These are phyloP conservation scores for Eupithecia abbreviata DNA, from an alignment of 2,888 invertebrate genomes.

Conservation along the genomic window DNA sequence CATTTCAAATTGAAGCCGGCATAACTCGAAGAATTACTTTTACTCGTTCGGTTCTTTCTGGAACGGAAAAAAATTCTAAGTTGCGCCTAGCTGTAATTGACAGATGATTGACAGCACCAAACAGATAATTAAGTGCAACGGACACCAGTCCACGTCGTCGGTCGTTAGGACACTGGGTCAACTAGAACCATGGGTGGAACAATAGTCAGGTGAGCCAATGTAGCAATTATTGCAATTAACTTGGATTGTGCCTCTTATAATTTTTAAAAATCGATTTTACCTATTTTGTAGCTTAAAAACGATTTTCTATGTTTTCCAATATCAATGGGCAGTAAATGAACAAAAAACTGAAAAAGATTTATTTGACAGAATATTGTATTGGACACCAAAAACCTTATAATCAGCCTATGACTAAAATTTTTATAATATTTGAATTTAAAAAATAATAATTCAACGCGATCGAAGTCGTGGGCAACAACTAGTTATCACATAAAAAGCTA, in stretches of 20 bases:
- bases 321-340: background rate
- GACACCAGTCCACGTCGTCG: conserved; percentile 14
- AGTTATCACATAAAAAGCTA: background rate
- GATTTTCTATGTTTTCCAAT: background rate
- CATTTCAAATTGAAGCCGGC: background rate
- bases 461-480: background rate
- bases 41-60: background rate
- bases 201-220: background rate
- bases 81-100: background rate
- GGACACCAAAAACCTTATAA: background rate
- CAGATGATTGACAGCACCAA: background rate
- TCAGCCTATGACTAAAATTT: background rate
- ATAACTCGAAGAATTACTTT: background rate
- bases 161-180: conserved; percentile 17
- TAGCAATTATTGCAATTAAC: conserved; percentile 4
- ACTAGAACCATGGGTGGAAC: background rate
- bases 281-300: background rate
- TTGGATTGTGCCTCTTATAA: background rate
- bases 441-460: background rate
- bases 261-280: background rate
- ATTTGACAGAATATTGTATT: background rate
- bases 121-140: conserved; percentile 11
- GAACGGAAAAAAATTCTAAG: background rate
- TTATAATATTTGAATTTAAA: background rate
- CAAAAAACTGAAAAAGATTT: background rate